These are phyloP conservation scores for Psilopsiagon aurifrons DNA, from an alignment of 2,113 vertebrate species.

Conservation along the genomic window DNA sequence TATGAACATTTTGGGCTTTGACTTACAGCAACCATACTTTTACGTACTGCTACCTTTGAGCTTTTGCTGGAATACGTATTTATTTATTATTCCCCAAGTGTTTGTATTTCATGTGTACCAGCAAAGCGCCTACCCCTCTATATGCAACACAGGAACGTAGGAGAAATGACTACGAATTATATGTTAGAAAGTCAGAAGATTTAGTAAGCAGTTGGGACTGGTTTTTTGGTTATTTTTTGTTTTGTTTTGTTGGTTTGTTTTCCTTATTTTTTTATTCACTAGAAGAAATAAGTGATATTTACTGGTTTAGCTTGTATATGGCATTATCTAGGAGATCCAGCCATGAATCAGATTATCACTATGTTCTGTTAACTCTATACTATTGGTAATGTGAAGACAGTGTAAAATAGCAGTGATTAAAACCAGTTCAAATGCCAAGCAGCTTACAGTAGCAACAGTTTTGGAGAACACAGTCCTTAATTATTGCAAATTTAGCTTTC, in stretches of 20 bases:
- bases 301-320: not conserved
- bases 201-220: not conserved
- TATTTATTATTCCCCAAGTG: not conserved
- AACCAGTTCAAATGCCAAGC: not conserved
- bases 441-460: not conserved
- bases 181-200: not conserved
- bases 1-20: not conserved
- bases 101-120: not conserved
- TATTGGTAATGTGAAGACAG: not conserved
- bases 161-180: not conserved
- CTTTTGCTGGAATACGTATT: not conserved
- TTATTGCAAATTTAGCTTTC: not conserved
- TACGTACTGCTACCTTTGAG: not conserved
- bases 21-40: not conserved
- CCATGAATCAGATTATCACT: not conserved
- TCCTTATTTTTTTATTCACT: not conserved
- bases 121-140: rapidly evolving
- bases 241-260: not conserved
- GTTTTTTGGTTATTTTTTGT: not conserved
- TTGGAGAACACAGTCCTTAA: not conserved
- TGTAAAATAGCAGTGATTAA: not conserved
- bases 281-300: not conserved
- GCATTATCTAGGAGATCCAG: not conserved
- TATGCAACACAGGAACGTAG: not conserved
- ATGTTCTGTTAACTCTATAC: not conserved